phyloP scores from a whole-genome alignment of 1,140 invertebrate species.

The Tribolium madens region DNA sequence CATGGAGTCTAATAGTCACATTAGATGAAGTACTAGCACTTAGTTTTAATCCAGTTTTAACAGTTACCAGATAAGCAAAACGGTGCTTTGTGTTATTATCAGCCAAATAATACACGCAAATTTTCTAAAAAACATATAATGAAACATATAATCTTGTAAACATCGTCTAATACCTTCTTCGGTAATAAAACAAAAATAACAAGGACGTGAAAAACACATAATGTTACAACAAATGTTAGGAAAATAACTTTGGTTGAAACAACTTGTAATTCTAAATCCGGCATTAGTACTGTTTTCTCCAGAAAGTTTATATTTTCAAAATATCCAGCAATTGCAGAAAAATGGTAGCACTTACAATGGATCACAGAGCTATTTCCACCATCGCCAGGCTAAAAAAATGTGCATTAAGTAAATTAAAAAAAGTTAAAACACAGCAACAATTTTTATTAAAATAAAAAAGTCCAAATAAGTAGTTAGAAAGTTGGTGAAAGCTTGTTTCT shows the following conservation, averaged over 20 bases:
- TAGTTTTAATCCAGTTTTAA: not conserved
- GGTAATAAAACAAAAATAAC: not conserved
- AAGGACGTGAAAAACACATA: not conserved
- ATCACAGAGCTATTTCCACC: not conserved
- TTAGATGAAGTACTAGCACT: not conserved
- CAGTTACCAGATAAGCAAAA: not conserved
- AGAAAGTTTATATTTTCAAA: not conserved
- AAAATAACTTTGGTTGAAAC: not conserved
- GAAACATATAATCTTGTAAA: no score
- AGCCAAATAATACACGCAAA: conserved; percentile 2
- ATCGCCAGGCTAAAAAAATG: not conserved
- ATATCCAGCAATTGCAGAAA: not conserved
- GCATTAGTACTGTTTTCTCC: not conserved
- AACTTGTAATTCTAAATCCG: not conserved
- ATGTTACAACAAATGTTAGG: not conserved
- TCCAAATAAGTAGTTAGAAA: no score
- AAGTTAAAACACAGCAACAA: no score
- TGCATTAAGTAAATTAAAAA: no score
- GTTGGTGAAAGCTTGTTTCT: no score
- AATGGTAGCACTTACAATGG: not conserved
- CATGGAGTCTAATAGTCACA: not conserved
- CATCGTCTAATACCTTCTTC: not conserved
- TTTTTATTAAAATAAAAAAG: no score
- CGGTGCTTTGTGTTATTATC: not conserved
- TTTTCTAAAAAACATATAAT: not conserved